Percentiles rank a stretch among this genome's conserved stretches.
Evolutionary conservation across 2,888 invertebrate species (phyloP).

Genomic region (Patella ulyssiponensis): DNA sequence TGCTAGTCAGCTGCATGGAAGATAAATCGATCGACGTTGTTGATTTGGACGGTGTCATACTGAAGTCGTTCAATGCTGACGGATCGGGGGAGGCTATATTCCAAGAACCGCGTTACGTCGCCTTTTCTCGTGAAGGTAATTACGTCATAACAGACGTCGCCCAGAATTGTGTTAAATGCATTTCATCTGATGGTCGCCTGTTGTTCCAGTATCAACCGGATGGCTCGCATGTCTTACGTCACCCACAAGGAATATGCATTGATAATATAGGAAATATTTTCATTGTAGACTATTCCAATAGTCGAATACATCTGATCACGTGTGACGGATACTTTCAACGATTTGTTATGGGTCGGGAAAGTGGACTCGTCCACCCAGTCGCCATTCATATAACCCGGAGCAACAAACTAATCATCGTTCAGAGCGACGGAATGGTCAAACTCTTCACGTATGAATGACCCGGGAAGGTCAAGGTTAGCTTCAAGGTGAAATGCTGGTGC

Average conservation of each 20-base stretch:
- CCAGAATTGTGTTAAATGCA: slow-evolving; percentile 45
- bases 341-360: slow-evolving; percentile 53
- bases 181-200: slow-evolving; percentile 45
- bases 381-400: slow-evolving; percentile 55
- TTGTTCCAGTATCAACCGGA: slow-evolving; percentile 49
- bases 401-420: slow-evolving; percentile 58
- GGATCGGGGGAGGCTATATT: slow-evolving; percentile 43
- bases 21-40: slow-evolving; percentile 55
- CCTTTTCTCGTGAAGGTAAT: slow-evolving; percentile 48
- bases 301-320: slow-evolving; percentile 55
- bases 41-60: slow-evolving; percentile 48
- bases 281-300: slow-evolving; percentile 57
- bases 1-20: slow-evolving; percentile 51
- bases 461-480: slow-evolving; percentile 32
- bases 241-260: slow-evolving; percentile 57
- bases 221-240: slow-evolving; percentile 45
- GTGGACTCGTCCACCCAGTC: slow-evolving; percentile 55
- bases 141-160: slow-evolving; percentile 57
- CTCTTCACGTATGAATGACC: slow-evolving; percentile 55
- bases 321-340: slow-evolving; percentile 56
- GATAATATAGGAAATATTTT: slow-evolving; percentile 61
- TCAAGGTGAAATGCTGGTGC: slow-evolving; percentile 16
- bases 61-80: slow-evolving; percentile 46
- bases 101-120: slow-evolving; percentile 52
- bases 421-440: slow-evolving; percentile 64